Evolutionary conservation across 37 sponge, comb jelly and placozoan species (phyloP).

Genomic region (Corticium candelabrum): DNA sequence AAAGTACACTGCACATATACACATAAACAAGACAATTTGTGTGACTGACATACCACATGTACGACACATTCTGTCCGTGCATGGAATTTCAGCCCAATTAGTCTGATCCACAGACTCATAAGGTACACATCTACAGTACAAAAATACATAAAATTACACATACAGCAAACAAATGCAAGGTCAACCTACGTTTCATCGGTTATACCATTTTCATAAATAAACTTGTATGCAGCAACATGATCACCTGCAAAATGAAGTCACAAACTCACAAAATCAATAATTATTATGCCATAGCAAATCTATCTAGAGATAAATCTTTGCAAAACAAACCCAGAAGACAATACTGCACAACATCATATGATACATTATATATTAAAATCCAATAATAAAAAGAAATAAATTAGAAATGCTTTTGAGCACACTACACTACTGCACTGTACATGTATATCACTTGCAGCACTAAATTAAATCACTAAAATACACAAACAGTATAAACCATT

Average conservation of each 20-base stretch:
- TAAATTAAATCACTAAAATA: no score
- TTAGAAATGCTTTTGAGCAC: no score
- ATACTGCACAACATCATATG: no score
- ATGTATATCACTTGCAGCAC: no score
- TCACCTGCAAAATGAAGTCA: conserved; percentile 38
- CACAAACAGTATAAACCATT: no score
- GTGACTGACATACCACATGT: conserved; percentile 22
- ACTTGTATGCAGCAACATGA: conserved; percentile 55
- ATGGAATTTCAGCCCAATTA: conserved; percentile 56
- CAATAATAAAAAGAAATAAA: no score
- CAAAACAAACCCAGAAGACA: neutral
- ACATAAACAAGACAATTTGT: neutral
- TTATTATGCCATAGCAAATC: no score
- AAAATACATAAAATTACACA: no score
- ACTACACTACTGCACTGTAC: no score
- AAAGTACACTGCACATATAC: neutral
- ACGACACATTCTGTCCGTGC: conserved; percentile 45
- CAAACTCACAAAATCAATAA: neutral
- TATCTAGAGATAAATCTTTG: no score
- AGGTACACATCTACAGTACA: conserved; percentile 50
- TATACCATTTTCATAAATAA: conserved; percentile 52
- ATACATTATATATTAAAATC: no score
- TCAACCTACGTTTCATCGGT: conserved; percentile 52
- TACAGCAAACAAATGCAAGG: neutral
- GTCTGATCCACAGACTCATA: conserved; percentile 35